Evolutionary conservation across 2,888 invertebrate genomes (phyloP).

Genomic region (Synanthedon vespiformis): DNA sequence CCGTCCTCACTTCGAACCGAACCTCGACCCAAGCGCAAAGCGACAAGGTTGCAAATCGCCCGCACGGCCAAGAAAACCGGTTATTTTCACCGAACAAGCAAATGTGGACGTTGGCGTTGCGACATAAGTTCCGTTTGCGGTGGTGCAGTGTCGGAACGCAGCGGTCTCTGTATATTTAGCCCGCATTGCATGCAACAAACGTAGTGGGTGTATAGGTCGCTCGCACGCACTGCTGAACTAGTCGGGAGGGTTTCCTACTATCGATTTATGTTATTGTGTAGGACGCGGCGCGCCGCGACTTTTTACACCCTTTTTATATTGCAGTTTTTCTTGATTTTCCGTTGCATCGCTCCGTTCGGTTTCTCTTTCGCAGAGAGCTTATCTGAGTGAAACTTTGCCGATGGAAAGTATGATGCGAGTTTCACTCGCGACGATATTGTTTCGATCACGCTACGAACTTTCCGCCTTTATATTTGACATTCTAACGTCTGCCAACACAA

Average conservation of each 20-base stretch:
- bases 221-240: conserved; percentile 70
- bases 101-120: conserved; percentile 58
- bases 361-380: conserved; percentile 52
- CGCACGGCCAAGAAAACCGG: conserved; percentile 35
- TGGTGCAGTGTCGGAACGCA: conserved; percentile 34
- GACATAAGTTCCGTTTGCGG: conserved; percentile 55
- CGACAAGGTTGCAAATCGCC: conserved; percentile 29
- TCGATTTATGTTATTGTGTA: conserved; percentile 59
- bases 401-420: conserved; percentile 37
- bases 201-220: conserved; percentile 67
- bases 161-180: conserved; percentile 62
- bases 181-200: conserved; percentile 60
- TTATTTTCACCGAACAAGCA: conserved; percentile 54
- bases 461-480: neutral
- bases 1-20: conserved; percentile 16
- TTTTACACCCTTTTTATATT: conserved; percentile 34
- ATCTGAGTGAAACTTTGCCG: conserved; percentile 34
- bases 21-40: conserved; percentile 24
- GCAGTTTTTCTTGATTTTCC: conserved; percentile 44
- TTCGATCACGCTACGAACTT: conserved; percentile 1
- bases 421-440: conserved; percentile 29
- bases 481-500: neutral
- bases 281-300: conserved; percentile 34
- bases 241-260: conserved; percentile 67
- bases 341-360: conserved; percentile 24